Conservation (phyloP, 2,797 vertebrate species). For the Cyclopterus lumpus region DNA sequence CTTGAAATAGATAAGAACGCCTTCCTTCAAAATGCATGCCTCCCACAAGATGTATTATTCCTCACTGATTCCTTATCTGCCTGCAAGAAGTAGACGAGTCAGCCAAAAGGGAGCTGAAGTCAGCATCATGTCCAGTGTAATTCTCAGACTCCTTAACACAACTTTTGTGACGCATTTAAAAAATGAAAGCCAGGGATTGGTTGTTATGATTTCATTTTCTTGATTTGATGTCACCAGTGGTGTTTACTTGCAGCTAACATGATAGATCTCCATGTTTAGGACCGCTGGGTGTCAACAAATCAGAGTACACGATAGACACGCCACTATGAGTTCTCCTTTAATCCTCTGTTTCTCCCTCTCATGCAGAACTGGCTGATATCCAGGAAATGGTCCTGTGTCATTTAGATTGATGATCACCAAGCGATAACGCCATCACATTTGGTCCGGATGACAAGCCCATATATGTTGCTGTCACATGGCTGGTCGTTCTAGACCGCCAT, state of each 20-base stretch:
- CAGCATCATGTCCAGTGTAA: constrained; percentile 38
- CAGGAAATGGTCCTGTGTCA: constrained; percentile 18
- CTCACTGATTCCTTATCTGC: constrained; percentile 26
- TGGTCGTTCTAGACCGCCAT: neutral
- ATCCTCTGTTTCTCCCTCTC: constrained; percentile 15
- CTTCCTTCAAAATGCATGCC: constrained; percentile 2
- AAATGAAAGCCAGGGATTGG: neutral
- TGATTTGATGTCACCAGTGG: neutral
- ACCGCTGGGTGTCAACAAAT: neutral
- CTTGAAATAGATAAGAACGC: constrained; percentile 8
- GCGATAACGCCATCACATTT: constrained; percentile 16
- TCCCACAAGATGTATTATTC: constrained; percentile 12
- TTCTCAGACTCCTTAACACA: constrained; percentile 14
- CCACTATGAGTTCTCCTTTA: constrained; percentile 16
- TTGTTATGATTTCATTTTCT: neutral
- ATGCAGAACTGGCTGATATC: constrained; percentile 6
- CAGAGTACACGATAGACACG: neutral
- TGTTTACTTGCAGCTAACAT: neutral
- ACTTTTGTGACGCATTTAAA: neutral
- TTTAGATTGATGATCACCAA: constrained; percentile 28
- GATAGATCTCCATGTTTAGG: neutral
- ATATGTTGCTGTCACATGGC: constrained; percentile 7
- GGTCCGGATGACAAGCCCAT: constrained; percentile 7
- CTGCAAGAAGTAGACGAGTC: constrained; percentile 29
- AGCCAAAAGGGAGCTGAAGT: constrained; percentile 47